phyloP scores from a whole-genome alignment of 1,140 invertebrate genomes.

The Tetranychus urticae region DNA sequence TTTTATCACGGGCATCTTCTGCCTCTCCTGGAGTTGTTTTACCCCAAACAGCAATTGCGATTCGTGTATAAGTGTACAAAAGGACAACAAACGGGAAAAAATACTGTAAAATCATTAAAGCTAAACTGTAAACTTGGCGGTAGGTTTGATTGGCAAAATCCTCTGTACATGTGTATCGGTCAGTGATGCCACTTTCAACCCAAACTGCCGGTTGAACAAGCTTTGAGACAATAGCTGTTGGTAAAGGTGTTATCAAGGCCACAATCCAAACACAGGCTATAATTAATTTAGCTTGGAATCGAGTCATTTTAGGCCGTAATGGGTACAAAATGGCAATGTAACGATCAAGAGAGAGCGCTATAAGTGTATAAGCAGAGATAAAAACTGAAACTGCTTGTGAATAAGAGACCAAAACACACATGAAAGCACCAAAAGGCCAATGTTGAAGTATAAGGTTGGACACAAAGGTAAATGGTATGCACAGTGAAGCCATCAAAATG shows the following conservation, averaged over 20 bases:
- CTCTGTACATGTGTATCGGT: slow-evolving; percentile 9
- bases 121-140: slow-evolving; percentile 40
- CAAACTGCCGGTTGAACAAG: slow-evolving; percentile 13
- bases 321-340: slow-evolving; percentile 73
- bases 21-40: slow-evolving; percentile 60
- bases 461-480: slow-evolving; percentile 58
- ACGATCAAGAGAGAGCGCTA: slow-evolving; percentile 8
- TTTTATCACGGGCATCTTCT: slow-evolving; percentile 45
- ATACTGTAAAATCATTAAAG: slow-evolving; percentile 58
- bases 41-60: slow-evolving; percentile 66
- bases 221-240: slow-evolving; percentile 40
- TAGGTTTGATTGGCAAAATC: slow-evolving; percentile 5
- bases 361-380: slow-evolving; percentile 45
- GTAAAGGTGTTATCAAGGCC: slow-evolving; percentile 49
- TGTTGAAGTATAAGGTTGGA: slow-evolving; percentile 43
- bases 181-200: slow-evolving; percentile 1
- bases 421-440: slow-evolving; percentile 52
- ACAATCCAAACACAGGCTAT: slow-evolving; percentile 49
- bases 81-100: slow-evolving; percentile 56
- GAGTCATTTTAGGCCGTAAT: slow-evolving; percentile 46
- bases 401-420: slow-evolving; percentile 52
- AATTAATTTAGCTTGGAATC: slow-evolving; percentile 37
- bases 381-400: slow-evolving; percentile 22
- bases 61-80: slow-evolving; percentile 59
- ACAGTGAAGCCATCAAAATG: slow-evolving; percentile 55